Evolutionary conservation across 53 echinoderm and acorn worm genomes (phyloP), one percentile per base, ranked within the genome.

Genomic region (Luidia sarsii): DNA sequence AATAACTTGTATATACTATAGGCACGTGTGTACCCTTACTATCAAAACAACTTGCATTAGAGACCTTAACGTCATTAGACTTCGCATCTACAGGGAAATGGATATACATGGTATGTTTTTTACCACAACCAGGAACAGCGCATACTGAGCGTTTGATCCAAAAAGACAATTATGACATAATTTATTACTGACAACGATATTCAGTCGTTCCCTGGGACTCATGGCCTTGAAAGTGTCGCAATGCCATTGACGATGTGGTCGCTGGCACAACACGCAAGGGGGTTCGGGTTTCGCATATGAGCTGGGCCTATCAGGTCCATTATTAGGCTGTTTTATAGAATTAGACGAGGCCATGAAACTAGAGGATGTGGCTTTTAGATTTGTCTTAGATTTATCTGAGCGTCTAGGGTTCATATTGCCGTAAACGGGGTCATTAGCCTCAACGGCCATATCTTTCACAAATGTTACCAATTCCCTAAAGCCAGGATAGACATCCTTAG

Each of bases 91-190:
- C 48, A 20, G 46, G 25, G 24, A 28, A 60, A 24, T 83, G 83
- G n/a, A 71, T 83, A 30, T 83, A 57, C 83, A 70, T 67, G 8
- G 85, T 85, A 31, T 85, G 85, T 39, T 75, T 73, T 34, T 54
- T 63, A 18, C 85, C 75, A 66, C 85, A 85, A 22, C 77, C 85
- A 33, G 4, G 25, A 10, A 69, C 82, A 49, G 9, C 32, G 43
- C 70, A 68, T 23, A 68, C 15, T 13, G 68, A 68, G 30, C 68
- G 68, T 48, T 68, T 68, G 68, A 68, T 46, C 48, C 68, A 1
- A 68, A 49, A 30, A 68, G 68, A 48, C 68, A 83, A 57, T 70
- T 83, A 60, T 83, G 83, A 70, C 83, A 83, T 21, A 83, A 16
- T n/a, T 83, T 83, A 33, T 83, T 57, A 27, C 20, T 69, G 31